These are phyloP conservation scores for Aurelia coerulea DNA, from an alignment of 30 jellyfish, hydroid and myxozoan genomes.

Conservation along the genomic window DNA sequence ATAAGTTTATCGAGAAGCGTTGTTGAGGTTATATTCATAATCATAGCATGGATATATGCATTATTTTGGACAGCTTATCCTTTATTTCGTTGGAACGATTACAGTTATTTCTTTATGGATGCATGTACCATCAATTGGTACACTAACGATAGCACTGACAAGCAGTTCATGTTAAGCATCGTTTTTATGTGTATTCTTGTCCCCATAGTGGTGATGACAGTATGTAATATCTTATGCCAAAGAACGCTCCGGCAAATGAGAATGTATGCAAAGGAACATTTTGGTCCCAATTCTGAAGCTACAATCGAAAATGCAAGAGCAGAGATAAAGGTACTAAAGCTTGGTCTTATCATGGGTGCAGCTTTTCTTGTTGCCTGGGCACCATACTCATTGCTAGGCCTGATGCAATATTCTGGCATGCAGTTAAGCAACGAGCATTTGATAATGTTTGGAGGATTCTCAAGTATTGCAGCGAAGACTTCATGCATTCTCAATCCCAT, in stretches of 20 bases:
- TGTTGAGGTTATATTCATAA: not conserved
- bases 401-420: conserved; percentile 11
- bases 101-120: conserved; percentile 3
- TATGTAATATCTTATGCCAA: conserved; percentile 10
- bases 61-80: conserved; percentile 46
- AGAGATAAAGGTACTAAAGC: not conserved
- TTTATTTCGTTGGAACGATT: conserved; percentile 34
- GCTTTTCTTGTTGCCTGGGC: conserved; percentile 25
- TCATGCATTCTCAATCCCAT: conserved; percentile 32
- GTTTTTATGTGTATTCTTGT: conserved; percentile 16
- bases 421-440: not conserved
- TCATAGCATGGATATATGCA: conserved; percentile 34
- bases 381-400: conserved; percentile 30
- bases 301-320: conserved; percentile 19
- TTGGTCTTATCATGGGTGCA: conserved; percentile 9
- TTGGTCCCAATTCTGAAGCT: conserved; percentile 18
- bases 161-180: not conserved
- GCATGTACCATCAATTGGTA: conserved; percentile 48
- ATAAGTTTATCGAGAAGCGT: not conserved
- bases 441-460: not conserved
- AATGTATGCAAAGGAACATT: conserved; percentile 15
- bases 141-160: not conserved
- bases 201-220: not conserved
- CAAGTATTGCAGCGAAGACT: conserved; percentile 4
- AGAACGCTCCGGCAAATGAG: conserved; percentile 27